These are phyloP conservation scores for Penaeus monodon DNA, from an alignment of 2,888 invertebrate species.

Conservation along the genomic window DNA sequence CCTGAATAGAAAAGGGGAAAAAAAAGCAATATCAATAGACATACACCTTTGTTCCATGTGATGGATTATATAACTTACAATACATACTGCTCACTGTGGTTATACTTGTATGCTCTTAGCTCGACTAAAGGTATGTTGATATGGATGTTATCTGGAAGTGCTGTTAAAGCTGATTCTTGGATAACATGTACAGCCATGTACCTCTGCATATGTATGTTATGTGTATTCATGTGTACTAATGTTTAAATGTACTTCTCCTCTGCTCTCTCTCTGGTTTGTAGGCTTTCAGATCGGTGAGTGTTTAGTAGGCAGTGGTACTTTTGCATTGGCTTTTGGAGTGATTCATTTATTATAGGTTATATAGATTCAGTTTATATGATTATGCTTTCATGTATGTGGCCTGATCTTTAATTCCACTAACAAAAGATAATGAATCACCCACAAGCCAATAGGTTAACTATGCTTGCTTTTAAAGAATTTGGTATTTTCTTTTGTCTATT, in stretches of 20 bases:
- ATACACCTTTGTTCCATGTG: too few relatives aligned
- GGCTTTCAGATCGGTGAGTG: constrained; percentile 66
- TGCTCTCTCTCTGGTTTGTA: constrained; percentile 64
- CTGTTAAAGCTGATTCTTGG: constrained; percentile 19
- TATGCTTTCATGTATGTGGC: too few relatives aligned
- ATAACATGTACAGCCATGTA: constrained; percentile 52
- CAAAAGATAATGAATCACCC: too few relatives aligned
- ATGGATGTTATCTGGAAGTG: constrained; percentile 34
- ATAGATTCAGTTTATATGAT: too few relatives aligned
- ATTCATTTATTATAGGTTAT: too few relatives aligned
- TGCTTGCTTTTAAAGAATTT: constrained; percentile 44
- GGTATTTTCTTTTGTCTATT: background rate
- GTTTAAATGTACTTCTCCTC: constrained; percentile 61
- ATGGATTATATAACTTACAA: constrained; percentile 11
- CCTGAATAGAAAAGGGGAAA: too few relatives aligned
- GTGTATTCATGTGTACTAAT: constrained; percentile 61
- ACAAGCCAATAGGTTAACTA: background rate
- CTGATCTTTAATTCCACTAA: too few relatives aligned
- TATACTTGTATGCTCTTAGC: constrained; percentile 43
- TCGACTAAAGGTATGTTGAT: constrained; percentile 52
- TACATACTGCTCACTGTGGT: constrained; percentile 37
- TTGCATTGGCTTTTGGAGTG: background rate
- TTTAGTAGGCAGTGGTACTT: constrained; percentile 43
- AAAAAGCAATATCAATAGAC: too few relatives aligned
- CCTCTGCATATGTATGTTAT: constrained; percentile 56